Percentiles rank a stretch among this genome's conserved stretches.
Evolutionary conservation across 2,888 invertebrate genomes (phyloP).

Genomic region (Heliconius ismenius): DNA sequence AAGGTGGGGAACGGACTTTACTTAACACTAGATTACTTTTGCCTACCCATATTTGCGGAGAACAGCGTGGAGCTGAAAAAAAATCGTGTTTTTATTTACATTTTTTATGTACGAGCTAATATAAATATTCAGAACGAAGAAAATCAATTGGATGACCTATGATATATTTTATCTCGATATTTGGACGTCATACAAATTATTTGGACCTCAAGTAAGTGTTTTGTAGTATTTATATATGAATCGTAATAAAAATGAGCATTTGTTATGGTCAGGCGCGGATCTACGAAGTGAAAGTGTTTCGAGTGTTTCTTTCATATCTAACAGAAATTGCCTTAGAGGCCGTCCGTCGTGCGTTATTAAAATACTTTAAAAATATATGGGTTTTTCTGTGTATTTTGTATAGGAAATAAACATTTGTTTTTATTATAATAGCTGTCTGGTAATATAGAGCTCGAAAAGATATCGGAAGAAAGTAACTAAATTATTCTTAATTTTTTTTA

Average conservation of each 20-base stretch:
- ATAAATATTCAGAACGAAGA: too few relatives aligned
- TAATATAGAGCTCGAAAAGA: background rate
- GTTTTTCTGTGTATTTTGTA: background rate
- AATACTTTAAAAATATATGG: slow-evolving; percentile 19
- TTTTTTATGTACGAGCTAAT: too few relatives aligned
- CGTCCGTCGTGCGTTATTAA: slow-evolving; percentile 31
- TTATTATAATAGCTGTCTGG: too few relatives aligned
- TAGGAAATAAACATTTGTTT: too few relatives aligned
- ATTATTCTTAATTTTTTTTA: too few relatives aligned
- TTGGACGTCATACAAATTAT: background rate
- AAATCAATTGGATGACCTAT: background rate
- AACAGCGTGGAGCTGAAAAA: too few relatives aligned
- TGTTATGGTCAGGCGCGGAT: slow-evolving; percentile 45
- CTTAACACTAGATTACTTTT: too few relatives aligned
- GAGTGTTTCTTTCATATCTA: slow-evolving; percentile 36
- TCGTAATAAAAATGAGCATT: slow-evolving; percentile 41
- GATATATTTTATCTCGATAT: background rate
- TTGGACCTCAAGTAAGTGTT: background rate
- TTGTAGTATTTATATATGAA: slow-evolving; percentile 22
- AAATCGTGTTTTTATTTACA: too few relatives aligned
- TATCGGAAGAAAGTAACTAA: background rate
- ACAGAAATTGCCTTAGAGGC: slow-evolving; percentile 41
- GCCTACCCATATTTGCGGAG: too few relatives aligned
- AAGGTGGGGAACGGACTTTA: too few relatives aligned
- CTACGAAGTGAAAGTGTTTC: slow-evolving; percentile 41